These are phyloP conservation scores for Stercorarius parasiticus DNA, from an alignment of 2,113 vertebrate genomes.

Conservation along the genomic window DNA sequence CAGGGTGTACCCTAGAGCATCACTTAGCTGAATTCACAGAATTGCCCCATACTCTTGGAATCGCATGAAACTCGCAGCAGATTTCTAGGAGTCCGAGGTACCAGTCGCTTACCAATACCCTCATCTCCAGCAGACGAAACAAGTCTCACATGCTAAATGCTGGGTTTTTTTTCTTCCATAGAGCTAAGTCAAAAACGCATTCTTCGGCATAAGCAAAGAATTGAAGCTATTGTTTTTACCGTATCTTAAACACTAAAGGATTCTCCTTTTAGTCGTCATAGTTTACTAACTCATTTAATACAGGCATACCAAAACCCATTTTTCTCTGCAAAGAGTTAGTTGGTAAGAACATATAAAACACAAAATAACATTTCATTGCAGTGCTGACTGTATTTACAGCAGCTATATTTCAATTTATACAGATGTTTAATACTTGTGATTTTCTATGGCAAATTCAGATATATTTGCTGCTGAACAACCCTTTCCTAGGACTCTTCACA, in stretches of 20 bases:
- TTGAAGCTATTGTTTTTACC: not conserved
- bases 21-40: not conserved
- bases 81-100: not conserved
- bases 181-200: not conserved
- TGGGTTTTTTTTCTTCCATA: not conserved
- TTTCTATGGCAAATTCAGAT: not conserved
- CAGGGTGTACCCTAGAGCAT: not conserved
- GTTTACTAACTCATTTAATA: not conserved
- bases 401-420: not conserved
- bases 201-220: not conserved
- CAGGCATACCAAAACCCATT: not conserved
- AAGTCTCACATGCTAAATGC: not conserved
- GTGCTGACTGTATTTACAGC: not conserved
- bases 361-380: not conserved
- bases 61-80: rapidly evolving
- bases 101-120: not conserved
- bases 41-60: not conserved
- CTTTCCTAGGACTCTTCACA: not conserved
- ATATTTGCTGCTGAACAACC: not conserved
- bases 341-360: not conserved
- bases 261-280: not conserved
- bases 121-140: not conserved
- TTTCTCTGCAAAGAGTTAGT: not conserved
- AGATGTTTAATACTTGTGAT: not conserved
- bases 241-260: not conserved